Base-by-base conservation (phyloP, 1,140 invertebrate genomes). In the Drosophila miranda region DNA sequence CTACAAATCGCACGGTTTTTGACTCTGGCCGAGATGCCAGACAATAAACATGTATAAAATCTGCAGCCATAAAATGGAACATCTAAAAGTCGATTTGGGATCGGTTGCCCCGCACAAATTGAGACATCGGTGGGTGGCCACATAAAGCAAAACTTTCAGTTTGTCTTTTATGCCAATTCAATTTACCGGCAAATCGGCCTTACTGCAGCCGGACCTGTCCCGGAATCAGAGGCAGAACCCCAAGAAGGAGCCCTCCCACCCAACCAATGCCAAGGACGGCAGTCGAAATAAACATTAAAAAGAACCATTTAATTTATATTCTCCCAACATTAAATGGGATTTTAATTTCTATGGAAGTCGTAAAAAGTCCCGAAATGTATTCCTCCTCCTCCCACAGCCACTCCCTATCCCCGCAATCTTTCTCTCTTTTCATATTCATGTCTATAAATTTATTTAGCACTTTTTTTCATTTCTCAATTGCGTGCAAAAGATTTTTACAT, bases 401-500 rank as follows among this genome's bases (percentile, higher is more conserved):
- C 8, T 30, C 30, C 28, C 9, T 30, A 9, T n/a, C 8, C 7
- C n/a, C 2, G 38, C 58, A 2, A 34, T 13, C 34, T 38, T 38
- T 55, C 8, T 9, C 51, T 57, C 38, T 6, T 43, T 68, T 69
- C 72, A 75, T 75, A 75, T 75, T 75, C 67, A 67, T 58, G 71
- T 67, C 72, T 67, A 75, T 75, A 75, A 75, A 75, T 75, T 75
- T 60, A 60, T 75, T 75, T 74, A 66, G 55, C 59, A 73, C 64
- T 73, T 73, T 73, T 51, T 4, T 21, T 49, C 58, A 54, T 73
- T 73, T 54, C 59, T 59, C 72, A 67, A 75, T 75, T 67, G 71
- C 72, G 70, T 75, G 72, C 72, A 75, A 75, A 75, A 75, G 71
- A 75, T 75, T 75, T 75, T 75, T 75, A 96, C 61, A 75, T 75